phyloP scores from a whole-genome alignment of 2,113 vertebrate species.

The Rhinopomastus cyanomelas region DNA sequence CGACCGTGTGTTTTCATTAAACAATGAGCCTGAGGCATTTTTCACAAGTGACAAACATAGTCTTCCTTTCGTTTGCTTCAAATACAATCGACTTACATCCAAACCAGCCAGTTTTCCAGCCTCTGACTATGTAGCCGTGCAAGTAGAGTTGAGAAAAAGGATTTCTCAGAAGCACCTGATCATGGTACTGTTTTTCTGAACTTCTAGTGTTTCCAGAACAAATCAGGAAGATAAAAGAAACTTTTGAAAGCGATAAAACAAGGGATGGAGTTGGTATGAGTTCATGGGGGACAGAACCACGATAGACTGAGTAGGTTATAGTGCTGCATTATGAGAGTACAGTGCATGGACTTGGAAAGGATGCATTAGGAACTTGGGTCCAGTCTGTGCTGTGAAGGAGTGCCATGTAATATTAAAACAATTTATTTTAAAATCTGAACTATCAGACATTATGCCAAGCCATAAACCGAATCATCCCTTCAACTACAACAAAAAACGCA shows the following conservation, averaged over 20 bases:
- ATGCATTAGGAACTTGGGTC: not conserved
- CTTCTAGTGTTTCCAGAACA: not conserved
- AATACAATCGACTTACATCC: not conserved
- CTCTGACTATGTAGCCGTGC: not conserved
- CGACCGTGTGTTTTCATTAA: constrained; percentile 3
- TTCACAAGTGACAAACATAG: not conserved
- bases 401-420: not conserved
- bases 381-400: not conserved
- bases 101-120: not conserved
- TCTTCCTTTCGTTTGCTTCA: not conserved
- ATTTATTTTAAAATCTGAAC: constrained; percentile 4
- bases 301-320: not conserved
- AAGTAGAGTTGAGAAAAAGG: not conserved
- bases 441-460: not conserved
- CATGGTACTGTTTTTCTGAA: not conserved
- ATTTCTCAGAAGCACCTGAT: not conserved
- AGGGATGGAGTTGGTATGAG: not conserved
- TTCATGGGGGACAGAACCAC: not conserved
- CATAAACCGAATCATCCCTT: not conserved
- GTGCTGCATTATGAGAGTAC: not conserved
- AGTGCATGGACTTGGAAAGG: not conserved
- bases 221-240: not conserved
- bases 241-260: not conserved
- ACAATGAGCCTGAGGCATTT: not conserved
- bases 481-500: not conserved